Evolutionary conservation across 2,797 vertebrate species (phyloP).

Genomic region (Coregonus suidteri): DNA sequence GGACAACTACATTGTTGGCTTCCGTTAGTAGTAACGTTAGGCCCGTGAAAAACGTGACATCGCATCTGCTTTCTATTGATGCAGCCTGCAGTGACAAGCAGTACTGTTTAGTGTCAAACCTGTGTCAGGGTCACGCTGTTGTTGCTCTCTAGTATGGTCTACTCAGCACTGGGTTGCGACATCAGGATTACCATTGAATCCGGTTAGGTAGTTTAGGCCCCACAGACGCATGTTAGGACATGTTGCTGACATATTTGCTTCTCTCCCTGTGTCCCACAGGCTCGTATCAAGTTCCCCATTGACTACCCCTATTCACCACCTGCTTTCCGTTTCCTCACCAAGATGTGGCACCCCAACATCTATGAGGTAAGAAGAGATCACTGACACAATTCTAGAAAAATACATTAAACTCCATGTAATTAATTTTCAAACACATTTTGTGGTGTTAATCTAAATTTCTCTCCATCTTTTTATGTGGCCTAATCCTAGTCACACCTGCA

Average conservation of each 20-base stretch:
- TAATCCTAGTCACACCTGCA: not conserved
- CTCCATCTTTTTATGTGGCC: not conserved
- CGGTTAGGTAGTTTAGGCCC: not conserved
- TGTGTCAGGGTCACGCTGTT: not conserved
- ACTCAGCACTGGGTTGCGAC: not conserved
- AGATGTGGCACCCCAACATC: conserved; percentile 99
- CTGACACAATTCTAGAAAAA: not conserved
- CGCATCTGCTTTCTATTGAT: not conserved
- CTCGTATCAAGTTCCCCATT: conserved; percentile 93
- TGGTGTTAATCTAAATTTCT: not conserved
- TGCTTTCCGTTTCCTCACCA: conserved; percentile 94
- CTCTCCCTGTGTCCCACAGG: conserved; percentile 65
- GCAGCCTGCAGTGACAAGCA: too few species aligned
- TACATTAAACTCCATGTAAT: not conserved
- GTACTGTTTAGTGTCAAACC: too few species aligned
- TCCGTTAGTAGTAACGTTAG: not conserved
- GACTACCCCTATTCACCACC: conserved; percentile 98
- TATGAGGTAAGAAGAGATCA: conserved; percentile 83
- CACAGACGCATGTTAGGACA: not conserved
- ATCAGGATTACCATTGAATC: not conserved
- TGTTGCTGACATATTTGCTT: not conserved
- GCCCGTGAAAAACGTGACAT: not conserved
- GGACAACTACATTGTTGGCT: not conserved
- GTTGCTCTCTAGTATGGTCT: not conserved
- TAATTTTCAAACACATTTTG: not conserved